These are phyloP conservation scores for Meteorus sp. DNA, from an alignment of 1,140 invertebrate species.

Conservation along the genomic window DNA sequence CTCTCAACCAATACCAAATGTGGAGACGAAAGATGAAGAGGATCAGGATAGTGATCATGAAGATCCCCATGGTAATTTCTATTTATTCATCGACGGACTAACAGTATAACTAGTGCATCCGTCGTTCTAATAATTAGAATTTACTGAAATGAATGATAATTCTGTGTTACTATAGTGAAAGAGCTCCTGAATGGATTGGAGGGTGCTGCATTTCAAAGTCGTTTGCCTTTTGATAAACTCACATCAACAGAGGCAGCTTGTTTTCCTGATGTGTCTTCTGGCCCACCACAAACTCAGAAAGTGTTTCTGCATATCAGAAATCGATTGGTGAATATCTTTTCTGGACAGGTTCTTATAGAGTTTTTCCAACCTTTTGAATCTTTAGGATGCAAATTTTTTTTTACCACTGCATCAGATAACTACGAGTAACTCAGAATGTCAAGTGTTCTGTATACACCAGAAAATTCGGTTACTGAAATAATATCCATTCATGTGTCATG, in stretches of 20 bases:
- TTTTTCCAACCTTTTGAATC: background rate
- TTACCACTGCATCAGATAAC: no score
- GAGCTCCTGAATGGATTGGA: constrained; percentile 70
- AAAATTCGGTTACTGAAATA: no score
- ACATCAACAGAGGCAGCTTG: constrained; percentile 91
- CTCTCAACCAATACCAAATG: constrained; percentile 43
- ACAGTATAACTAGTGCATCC: background rate
- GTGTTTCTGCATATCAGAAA: constrained; percentile 93
- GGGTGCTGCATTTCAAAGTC: constrained; percentile 90
- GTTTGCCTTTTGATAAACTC: constrained; percentile 93
- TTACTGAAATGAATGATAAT: constrained; percentile 1
- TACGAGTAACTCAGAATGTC: no score
- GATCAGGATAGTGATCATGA: constrained; percentile 57
- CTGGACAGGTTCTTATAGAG: background rate
- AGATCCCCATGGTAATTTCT: constrained; percentile 55
- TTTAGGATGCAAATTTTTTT: background rate
- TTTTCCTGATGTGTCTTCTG: constrained; percentile 87
- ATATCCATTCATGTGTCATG: no score
- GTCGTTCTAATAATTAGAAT: constrained; percentile 15
- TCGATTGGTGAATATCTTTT: constrained; percentile 69
- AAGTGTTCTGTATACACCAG: no score
- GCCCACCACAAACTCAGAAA: constrained; percentile 81
- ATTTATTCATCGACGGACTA: background rate
- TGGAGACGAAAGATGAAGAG: constrained; percentile 52
- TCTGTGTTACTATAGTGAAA: constrained; percentile 51